Conservation (phyloP, 92 coral and sea anemone genomes). For the Bergia puertoricense region DNA sequence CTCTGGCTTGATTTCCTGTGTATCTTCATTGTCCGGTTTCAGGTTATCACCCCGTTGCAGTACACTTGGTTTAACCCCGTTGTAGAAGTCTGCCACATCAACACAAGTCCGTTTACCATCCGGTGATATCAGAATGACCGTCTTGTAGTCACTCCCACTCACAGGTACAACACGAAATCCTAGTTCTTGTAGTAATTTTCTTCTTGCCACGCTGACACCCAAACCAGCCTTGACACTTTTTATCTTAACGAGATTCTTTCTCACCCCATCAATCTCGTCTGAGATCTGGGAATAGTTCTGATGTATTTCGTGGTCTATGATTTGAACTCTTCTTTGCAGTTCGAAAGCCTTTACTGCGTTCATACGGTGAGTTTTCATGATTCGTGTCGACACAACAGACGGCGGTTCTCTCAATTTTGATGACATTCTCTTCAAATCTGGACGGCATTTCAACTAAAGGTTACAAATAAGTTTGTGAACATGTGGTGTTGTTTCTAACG, state of each 20-base stretch:
- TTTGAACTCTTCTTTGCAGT: slow-evolving; percentile 70
- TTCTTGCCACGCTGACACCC: slow-evolving; percentile 75
- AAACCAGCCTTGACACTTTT: slow-evolving; percentile 66
- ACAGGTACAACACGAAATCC: slow-evolving; percentile 75
- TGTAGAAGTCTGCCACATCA: slow-evolving; percentile 68
- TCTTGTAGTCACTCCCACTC: slow-evolving; percentile 37
- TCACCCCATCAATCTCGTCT: slow-evolving; percentile 85
- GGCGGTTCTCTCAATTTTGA: slow-evolving; percentile 67
- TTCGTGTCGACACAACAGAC: slow-evolving; percentile 75
- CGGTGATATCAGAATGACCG: slow-evolving; percentile 56
- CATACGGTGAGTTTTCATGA: slow-evolving; percentile 73
- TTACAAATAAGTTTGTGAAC: not conserved
- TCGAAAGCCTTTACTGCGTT: slow-evolving; percentile 79
- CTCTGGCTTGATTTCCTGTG: not conserved
- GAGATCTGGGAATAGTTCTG: slow-evolving; percentile 77
- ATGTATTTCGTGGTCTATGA: slow-evolving; percentile 67
- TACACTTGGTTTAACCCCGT: slow-evolving; percentile 57
- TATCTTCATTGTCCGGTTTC: slow-evolving; percentile 25
- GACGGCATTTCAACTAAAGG: not conserved
- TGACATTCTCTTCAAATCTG: slow-evolving; percentile 42
- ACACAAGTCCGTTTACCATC: slow-evolving; percentile 66
- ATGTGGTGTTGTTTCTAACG: not conserved
- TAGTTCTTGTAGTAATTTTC: slow-evolving; percentile 69
- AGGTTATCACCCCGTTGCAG: slow-evolving; percentile 35
- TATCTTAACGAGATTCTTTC: slow-evolving; percentile 66